Evolutionary conservation across 2,113 vertebrate genomes (phyloP).

Genomic region (Leptodactylus fuscus): DNA sequence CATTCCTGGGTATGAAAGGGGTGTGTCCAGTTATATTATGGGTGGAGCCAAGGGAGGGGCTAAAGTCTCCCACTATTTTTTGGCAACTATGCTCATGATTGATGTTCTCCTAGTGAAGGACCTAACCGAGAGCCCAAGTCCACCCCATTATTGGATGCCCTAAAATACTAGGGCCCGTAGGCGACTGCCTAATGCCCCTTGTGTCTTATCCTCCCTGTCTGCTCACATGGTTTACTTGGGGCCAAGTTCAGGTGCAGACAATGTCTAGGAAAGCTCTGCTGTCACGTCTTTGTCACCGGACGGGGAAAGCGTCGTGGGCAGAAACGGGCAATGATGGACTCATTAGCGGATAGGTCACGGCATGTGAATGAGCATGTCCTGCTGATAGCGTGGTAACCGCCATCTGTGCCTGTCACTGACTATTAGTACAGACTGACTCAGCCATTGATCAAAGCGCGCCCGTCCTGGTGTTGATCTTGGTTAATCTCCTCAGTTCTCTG

Average conservation of each 20-base stretch:
- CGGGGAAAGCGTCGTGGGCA: background rate
- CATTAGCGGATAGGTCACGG: constrained; percentile 33
- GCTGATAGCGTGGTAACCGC: constrained; percentile 2
- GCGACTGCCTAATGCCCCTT: background rate
- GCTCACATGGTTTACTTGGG: too few relatives aligned
- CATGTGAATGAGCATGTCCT: constrained; percentile 35
- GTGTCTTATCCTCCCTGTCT: background rate
- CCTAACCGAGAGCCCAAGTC: too few relatives aligned
- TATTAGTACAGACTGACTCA: constrained; percentile 39
- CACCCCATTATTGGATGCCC: too few relatives aligned
- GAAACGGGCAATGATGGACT: constrained; percentile 28
- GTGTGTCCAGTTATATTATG: too few relatives aligned
- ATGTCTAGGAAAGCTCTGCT: background rate
- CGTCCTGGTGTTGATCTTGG: constrained; percentile 5
- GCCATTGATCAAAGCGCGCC: constrained; percentile 33
- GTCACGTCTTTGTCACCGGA: background rate
- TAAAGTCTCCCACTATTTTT: too few relatives aligned
- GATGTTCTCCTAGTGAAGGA: too few relatives aligned
- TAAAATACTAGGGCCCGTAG: too few relatives aligned
- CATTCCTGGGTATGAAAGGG: too few relatives aligned
- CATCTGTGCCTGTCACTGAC: constrained; percentile 28
- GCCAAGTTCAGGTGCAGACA: background rate
- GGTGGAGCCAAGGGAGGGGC: too few relatives aligned
- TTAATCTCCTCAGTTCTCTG: constrained; percentile 22
- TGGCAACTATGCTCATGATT: too few relatives aligned